Evolutionary conservation across 2,888 invertebrate genomes (phyloP).

Genomic region (Leucozona laternaria): DNA sequence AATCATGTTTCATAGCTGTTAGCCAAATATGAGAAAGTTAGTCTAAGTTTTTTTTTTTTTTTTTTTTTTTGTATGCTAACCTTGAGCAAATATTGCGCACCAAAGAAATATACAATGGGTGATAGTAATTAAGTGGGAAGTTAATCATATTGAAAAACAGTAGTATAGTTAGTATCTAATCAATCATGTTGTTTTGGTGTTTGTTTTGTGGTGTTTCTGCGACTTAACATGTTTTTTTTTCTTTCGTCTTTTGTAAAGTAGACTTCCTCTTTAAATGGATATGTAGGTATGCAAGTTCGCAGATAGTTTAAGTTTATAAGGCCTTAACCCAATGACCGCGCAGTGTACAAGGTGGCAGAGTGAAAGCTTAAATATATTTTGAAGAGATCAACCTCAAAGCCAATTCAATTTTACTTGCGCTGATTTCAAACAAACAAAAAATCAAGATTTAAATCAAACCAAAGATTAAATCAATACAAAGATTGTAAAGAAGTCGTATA

Average conservation of each 20-base stretch:
- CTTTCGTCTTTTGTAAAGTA: neutral
- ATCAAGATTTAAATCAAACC: no score
- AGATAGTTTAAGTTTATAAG: neutral
- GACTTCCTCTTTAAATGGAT: slow-evolving; percentile 12
- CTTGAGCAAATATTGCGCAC: slow-evolving; percentile 39
- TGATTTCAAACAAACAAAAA: no score
- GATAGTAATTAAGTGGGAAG: slow-evolving; percentile 32
- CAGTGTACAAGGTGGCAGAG: neutral
- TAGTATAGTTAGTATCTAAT: neutral
- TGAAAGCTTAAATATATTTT: neutral
- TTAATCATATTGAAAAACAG: slow-evolving; percentile 17
- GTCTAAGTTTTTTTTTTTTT: neutral
- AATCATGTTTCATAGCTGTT: slow-evolving; percentile 3
- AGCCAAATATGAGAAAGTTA: slow-evolving; percentile 24
- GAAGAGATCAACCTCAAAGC: no score
- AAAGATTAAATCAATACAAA: no score
- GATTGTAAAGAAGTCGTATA: no score
- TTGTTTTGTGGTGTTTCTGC: slow-evolving; percentile 1
- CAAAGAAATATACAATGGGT: slow-evolving; percentile 24
- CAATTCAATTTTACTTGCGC: no score
- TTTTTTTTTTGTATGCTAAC: neutral
- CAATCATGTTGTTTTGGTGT: slow-evolving; percentile 26
- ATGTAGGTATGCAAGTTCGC: neutral
- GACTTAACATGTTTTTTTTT: neutral
- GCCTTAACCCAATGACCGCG: slow-evolving; percentile 22